phyloP scores from a whole-genome alignment of 1,140 invertebrate genomes.

The Penaeus vannamei region DNA sequence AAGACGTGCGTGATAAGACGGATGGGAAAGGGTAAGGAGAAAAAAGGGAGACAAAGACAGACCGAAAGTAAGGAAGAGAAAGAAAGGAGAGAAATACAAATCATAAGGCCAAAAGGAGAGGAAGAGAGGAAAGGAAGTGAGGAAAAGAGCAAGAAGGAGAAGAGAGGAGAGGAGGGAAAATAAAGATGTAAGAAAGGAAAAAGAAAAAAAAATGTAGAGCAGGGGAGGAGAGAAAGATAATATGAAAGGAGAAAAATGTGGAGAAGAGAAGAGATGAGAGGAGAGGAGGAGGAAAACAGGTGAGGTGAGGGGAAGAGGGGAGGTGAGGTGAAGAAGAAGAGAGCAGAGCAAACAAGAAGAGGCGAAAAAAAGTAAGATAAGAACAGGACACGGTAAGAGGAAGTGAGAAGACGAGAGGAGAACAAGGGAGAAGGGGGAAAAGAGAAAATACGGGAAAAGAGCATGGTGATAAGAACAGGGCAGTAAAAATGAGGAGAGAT shows the following conservation, averaged over 20 bases:
- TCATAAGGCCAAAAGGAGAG: background rate
- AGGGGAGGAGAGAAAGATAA: background rate
- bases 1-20: too few relatives aligned
- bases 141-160: background rate
- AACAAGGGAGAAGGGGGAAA: too few relatives aligned
- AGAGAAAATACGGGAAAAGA: too few relatives aligned
- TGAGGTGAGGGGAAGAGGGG: background rate
- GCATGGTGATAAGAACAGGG: too few relatives aligned
- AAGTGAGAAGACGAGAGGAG: too few relatives aligned
- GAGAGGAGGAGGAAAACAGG: background rate
- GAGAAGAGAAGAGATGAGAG: background rate
- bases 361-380: background rate
- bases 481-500: too few relatives aligned
- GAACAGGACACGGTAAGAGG: too few relatives aligned
- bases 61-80: background rate
- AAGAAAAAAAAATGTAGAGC: slow-evolving; percentile 9
- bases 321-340: slow-evolving; percentile 5
- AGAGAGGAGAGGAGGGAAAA: background rate
- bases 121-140: background rate
- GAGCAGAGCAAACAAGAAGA: slow-evolving; percentile 21
- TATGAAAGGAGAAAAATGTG: background rate
- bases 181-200: background rate
- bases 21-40: background rate
- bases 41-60: background rate
- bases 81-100: too few relatives aligned